Conservation (phyloP, 1,140 invertebrate species). For the Campoletis sonorensis region DNA sequence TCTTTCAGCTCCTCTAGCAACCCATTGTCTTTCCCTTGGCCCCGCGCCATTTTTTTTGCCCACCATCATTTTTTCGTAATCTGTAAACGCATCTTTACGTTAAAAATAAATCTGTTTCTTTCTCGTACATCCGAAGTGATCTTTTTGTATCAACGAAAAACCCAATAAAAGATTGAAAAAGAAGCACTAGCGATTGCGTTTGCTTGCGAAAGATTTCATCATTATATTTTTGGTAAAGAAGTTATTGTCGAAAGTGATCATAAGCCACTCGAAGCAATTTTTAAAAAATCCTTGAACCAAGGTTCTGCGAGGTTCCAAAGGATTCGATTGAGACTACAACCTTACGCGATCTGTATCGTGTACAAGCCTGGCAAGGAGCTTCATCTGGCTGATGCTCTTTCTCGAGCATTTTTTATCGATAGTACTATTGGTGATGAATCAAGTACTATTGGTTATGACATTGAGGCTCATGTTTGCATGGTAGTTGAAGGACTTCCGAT, state of each 20-base stretch:
- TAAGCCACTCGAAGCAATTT: conserved; percentile 69
- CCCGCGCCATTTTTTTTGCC: too few species aligned
- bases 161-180: too few species aligned
- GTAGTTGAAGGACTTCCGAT: background rate
- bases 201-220: conserved; percentile 69
- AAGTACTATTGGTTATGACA: conserved; percentile 7
- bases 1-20: too few species aligned
- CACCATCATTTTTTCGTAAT: too few species aligned
- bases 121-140: too few species aligned
- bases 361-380: conserved; percentile 59
- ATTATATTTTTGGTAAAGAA: conserved; percentile 69
- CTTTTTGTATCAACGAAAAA: too few species aligned
- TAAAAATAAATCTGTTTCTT: too few species aligned
- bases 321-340: conserved; percentile 70
- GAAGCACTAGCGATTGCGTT: too few species aligned
- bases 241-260: conserved; percentile 75
- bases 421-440: too few species aligned
- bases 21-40: too few species aligned
- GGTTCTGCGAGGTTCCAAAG: conserved; percentile 70
- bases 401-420: conserved; percentile 54
- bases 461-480: conserved; percentile 13
- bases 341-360: conserved; percentile 63
- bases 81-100: too few species aligned
- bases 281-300: conserved; percentile 68
- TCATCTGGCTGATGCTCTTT: conserved; percentile 59